Evolutionary conservation across 2,797 vertebrate species (phyloP).

Genomic region (Zenarchopterus dispar): DNA sequence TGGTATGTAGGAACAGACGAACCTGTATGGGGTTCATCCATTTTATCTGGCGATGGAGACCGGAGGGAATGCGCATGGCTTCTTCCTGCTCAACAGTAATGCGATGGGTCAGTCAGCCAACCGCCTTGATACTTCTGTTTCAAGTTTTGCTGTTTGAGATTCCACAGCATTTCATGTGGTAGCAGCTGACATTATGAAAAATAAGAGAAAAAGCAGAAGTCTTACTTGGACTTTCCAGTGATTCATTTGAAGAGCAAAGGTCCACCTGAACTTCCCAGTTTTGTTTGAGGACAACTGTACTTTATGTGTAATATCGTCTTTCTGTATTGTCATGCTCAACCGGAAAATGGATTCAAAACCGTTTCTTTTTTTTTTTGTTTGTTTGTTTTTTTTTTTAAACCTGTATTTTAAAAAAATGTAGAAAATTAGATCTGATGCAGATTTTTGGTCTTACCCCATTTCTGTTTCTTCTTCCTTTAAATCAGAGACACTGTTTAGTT

Average conservation of each 20-base stretch:
- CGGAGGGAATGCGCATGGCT: slow-evolving; percentile 83
- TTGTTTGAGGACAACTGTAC: neutral
- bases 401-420: too few relatives aligned
- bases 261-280: slow-evolving; percentile 3
- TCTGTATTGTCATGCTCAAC: neutral
- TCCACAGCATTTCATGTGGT: slow-evolving; percentile 7
- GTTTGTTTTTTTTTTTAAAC: too few relatives aligned
- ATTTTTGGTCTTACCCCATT: too few relatives aligned
- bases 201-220: slow-evolving; percentile 33
- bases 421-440: too few relatives aligned
- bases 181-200: slow-evolving; percentile 3
- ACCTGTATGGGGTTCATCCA: slow-evolving; percentile 90
- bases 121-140: neutral
- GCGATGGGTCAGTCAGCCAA: slow-evolving; percentile 85
- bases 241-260: neutral
- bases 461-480: too few relatives aligned
- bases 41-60: slow-evolving; percentile 90
- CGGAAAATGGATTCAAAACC: neutral
- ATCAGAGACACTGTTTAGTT: too few relatives aligned
- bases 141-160: neutral
- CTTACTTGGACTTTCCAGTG: neutral
- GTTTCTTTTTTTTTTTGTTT: too few relatives aligned
- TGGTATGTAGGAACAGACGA: slow-evolving; percentile 81
- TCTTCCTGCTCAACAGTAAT: slow-evolving; percentile 93
- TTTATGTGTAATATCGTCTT: neutral